Evolutionary conservation across 2,113 vertebrate species (phyloP).

Genomic region (Monopterus albus): DNA sequence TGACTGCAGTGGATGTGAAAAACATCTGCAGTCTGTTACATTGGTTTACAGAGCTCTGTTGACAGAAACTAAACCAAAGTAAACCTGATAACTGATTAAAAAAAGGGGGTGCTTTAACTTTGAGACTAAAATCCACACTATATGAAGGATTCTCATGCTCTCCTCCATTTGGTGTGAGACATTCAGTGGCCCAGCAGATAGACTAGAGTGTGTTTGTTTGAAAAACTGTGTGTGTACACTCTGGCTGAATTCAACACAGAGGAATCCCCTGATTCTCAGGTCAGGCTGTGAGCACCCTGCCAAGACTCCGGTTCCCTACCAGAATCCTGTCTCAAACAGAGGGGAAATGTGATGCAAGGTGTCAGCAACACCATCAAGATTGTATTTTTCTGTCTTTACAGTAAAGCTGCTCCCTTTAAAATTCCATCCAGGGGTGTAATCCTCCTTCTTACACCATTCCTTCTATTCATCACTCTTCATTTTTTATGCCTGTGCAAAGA

Average conservation of each 20-base stretch:
- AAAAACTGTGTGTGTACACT: constrained; percentile 21
- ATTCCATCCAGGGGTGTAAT: constrained; percentile 78
- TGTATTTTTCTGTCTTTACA: constrained; percentile 75
- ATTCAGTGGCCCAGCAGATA: constrained; percentile 13
- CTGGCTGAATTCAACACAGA: constrained; percentile 53
- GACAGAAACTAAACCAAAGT: not conserved
- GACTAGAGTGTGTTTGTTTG: constrained; percentile 36
- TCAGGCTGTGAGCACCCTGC: constrained; percentile 64
- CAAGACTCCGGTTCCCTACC: constrained; percentile 60
- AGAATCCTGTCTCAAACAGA: constrained; percentile 71
- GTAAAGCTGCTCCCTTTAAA: constrained; percentile 74
- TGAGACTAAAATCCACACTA: not conserved
- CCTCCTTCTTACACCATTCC: constrained; percentile 70
- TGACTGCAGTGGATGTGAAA: not conserved
- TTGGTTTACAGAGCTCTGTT: not conserved
- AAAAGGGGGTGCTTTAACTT: not conserved
- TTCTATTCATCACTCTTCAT: constrained; percentile 77
- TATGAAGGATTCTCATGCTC: not conserved
- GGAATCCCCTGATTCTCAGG: constrained; percentile 66
- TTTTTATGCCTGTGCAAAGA: constrained; percentile 74
- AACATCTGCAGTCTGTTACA: not conserved
- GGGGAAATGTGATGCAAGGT: constrained; percentile 78
- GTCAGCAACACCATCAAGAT: constrained; percentile 76
- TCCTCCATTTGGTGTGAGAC: not conserved
- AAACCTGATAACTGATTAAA: constrained; percentile 1